Conservation (phyloP, 2,888 invertebrate genomes). For the Eucriotettix oculatus region DNA sequence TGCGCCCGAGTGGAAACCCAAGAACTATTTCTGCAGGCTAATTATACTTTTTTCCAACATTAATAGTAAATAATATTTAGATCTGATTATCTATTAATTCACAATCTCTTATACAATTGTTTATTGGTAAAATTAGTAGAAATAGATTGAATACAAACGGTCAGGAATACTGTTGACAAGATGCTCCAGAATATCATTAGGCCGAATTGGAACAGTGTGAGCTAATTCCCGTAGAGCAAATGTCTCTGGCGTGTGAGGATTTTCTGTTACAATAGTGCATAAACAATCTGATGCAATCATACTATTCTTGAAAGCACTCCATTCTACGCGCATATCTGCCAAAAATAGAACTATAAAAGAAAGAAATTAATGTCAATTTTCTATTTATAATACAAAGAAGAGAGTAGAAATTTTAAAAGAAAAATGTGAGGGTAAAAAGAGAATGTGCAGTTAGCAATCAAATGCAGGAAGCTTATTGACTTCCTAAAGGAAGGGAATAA, state of each 20-base stretch:
- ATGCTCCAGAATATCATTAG: constrained; percentile 15
- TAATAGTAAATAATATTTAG: no score
- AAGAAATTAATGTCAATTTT: not conserved
- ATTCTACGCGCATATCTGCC: constrained; percentile 45
- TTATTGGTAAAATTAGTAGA: not conserved
- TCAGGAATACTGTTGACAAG: constrained; percentile 16
- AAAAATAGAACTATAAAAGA: constrained; percentile 40
- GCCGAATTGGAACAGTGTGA: constrained; percentile 24
- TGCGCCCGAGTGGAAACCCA: no score
- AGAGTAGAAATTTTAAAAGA: not conserved
- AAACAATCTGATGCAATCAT: constrained; percentile 31
- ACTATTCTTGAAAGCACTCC: constrained; percentile 19
- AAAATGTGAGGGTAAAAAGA: no score
- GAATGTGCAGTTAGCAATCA: no score
- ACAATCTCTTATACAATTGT: not conserved
- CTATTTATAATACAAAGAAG: not conserved
- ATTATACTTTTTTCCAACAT: no score
- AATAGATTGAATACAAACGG: constrained; percentile 13
- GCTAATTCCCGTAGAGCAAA: constrained; percentile 35
- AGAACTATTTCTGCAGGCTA: no score
- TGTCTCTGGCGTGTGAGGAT: constrained; percentile 49
- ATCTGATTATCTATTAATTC: constrained; percentile 9
- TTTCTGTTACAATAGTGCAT: constrained; percentile 51
- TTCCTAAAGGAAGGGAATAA: no score
- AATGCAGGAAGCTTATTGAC: no score